Base-by-base conservation (phyloP, 2,113 vertebrate genomes). In the Lota lota region DNA sequence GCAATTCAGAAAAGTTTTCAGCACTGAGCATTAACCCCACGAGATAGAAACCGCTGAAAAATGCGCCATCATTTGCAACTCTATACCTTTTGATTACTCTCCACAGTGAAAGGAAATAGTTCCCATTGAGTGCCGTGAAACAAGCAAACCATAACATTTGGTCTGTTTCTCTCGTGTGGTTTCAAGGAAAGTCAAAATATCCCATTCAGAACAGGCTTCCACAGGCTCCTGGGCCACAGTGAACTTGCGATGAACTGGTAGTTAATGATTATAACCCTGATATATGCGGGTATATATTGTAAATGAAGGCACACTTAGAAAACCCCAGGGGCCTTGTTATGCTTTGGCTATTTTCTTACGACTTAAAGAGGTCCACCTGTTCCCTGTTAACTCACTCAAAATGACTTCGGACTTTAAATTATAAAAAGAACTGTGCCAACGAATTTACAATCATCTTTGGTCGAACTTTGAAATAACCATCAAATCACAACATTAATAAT, bases 241-340 rank as follows among this genome's bases (percentile, higher is more conserved):
- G 90, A 92, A 91, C 91, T 91, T 65, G 71, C 0, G 50, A 72
- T 91, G 89, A 91, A 90, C 89, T 82, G 83, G 47, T 64, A 73
- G 81, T 85, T 89, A 90, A 90, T 88, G 88, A 89, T 89, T 87
- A 85, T 84, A 87, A 85, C 74, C 79, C 85, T 82, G 85, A 88
- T 88, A 83, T 78, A 82, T 83, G 80, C 73, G 67, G 88, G 86
- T 83, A 75, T 80, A 73, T 74, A 81, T 75, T 80, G 77, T 79
- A 80, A 83, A 92, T 92, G 90, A 86, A 88, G 90, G 90, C 87
- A 80, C 87, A 88, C 84, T 89, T 83, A 85, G 84, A 85, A 88
- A 90, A 82, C 85, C 85, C 79, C 85, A 82, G 85, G 87, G 84
- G 84, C 75, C 84, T 88, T 86, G 84, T 90, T 88, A 88, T 86